Evolutionary conservation across 2,797 vertebrate species (phyloP).

Genomic region (Selene dorsalis): DNA sequence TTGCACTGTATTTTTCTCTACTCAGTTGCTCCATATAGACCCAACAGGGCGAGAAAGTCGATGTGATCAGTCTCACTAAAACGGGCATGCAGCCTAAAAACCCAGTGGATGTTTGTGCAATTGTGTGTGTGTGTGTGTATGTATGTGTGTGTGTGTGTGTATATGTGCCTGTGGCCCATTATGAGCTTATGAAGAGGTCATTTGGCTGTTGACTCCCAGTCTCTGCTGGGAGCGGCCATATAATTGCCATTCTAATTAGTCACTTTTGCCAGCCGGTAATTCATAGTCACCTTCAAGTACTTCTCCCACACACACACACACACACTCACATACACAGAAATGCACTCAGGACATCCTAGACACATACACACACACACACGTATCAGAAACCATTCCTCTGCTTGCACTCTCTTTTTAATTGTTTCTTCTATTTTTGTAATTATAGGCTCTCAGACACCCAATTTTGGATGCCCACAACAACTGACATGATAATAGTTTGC

Average conservation of each 20-base stretch:
- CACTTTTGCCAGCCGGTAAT: conserved; percentile 78
- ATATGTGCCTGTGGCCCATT: conserved; percentile 56
- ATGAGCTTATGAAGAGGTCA: conserved; percentile 75
- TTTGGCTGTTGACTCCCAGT: conserved; percentile 77
- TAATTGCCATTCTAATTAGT: conserved; percentile 84
- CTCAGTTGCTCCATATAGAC: conserved; percentile 35
- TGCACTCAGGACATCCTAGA: conserved; percentile 27
- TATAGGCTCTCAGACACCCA: conserved; percentile 58
- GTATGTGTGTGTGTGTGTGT: conserved; percentile 4
- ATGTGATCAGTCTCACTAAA: conserved; percentile 55
- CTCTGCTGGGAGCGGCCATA: conserved; percentile 72
- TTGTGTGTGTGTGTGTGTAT: conserved; percentile 5
- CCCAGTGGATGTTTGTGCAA: conserved; percentile 38
- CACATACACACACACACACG: conserved; percentile 30
- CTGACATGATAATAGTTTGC: conserved; percentile 64
- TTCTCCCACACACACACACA: conserved; percentile 67
- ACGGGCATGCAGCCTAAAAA: conserved; percentile 34
- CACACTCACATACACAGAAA: conserved; percentile 68
- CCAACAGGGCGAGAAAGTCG: conserved; percentile 23
- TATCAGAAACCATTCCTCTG: conserved; percentile 22
- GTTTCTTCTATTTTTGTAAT: conserved; percentile 75
- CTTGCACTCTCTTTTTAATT: conserved; percentile 62
- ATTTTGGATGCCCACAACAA: conserved; percentile 55
- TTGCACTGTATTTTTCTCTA: conserved; percentile 16
- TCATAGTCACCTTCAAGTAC: conserved; percentile 82